phyloP scores from a whole-genome alignment of 2,888 invertebrate genomes.

The Ametastegia equiseti region DNA sequence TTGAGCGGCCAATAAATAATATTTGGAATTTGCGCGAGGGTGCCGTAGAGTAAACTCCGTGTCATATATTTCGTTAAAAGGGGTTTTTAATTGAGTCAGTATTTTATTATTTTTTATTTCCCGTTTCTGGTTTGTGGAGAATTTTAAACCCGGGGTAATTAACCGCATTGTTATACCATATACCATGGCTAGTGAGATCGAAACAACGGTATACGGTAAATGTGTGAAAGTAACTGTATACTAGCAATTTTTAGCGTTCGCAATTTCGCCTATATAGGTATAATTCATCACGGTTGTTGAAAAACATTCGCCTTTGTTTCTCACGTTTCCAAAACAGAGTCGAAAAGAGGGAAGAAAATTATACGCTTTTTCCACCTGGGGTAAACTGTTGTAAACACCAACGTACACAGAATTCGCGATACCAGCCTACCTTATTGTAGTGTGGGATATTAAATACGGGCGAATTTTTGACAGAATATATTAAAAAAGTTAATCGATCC shows the following conservation, averaged over 20 bases:
- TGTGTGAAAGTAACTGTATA: too few relatives aligned
- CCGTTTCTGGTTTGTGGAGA: neutral
- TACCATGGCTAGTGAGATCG: neutral
- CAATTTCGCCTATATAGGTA: neutral
- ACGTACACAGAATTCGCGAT: neutral
- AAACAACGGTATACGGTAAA: neutral
- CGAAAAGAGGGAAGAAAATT: neutral
- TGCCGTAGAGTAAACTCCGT: neutral
- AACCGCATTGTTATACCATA: constrained; percentile 30
- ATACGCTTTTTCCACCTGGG: neutral
- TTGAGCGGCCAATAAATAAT: too few relatives aligned
- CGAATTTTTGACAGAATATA: neutral
- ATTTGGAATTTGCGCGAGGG: too few relatives aligned
- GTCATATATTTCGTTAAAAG: neutral
- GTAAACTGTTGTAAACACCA: too few relatives aligned
- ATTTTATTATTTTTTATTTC: neutral
- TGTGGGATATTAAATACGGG: neutral
- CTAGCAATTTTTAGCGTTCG: constrained; percentile 16
- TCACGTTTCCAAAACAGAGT: neutral
- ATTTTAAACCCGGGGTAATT: neutral
- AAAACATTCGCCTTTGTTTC: neutral
- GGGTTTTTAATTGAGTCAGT: neutral
- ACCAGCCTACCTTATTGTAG: neutral
- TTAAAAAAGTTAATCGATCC: neutral
- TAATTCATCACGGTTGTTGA: neutral